Percentiles rank a stretch among this genome's conserved stretches.
Evolutionary conservation across 2,888 invertebrate species (phyloP).

Genomic region (Achlya flavicornis): DNA sequence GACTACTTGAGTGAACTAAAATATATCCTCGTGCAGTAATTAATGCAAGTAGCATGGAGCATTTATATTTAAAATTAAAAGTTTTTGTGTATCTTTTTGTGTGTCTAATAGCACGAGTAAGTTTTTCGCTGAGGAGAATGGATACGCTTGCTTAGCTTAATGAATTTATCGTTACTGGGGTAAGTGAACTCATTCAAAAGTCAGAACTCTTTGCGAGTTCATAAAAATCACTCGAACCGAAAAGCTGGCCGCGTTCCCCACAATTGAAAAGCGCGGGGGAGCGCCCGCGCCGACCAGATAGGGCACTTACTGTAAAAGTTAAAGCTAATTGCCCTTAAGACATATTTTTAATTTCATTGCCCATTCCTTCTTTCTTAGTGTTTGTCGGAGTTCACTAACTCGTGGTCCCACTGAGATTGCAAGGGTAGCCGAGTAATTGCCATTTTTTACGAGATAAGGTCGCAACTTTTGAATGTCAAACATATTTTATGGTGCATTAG

Average conservation of each 20-base stretch:
- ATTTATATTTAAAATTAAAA: too few relatives aligned
- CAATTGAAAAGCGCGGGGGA: conserved; percentile 81
- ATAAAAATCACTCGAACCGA: conserved; percentile 78
- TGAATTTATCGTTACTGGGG: conserved; percentile 25
- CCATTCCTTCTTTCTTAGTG: conserved; percentile 79
- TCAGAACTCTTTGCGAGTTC: conserved; percentile 71
- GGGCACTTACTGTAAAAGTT: conserved; percentile 84
- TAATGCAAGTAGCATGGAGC: too few relatives aligned
- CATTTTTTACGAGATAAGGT: conserved; percentile 81
- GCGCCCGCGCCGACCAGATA: conserved; percentile 61
- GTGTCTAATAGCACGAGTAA: background rate
- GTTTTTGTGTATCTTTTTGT: too few relatives aligned
- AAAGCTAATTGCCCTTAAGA: conserved; percentile 85
- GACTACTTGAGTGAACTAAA: background rate
- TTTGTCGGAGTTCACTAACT: conserved; percentile 76
- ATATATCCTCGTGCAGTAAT: too few relatives aligned
- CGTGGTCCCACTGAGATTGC: conserved; percentile 58
- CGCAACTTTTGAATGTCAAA: conserved; percentile 79
- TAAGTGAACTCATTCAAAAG: conserved; percentile 69
- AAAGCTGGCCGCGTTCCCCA: conserved; percentile 74
- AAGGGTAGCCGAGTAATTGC: conserved; percentile 79
- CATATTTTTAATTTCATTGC: conserved; percentile 85
- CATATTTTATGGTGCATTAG: conserved; percentile 70
- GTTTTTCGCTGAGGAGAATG: background rate
- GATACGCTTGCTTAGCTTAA: conserved; percentile 20